phyloP scores from a whole-genome alignment of 1,140 invertebrate species.

The Gryon sp. region DNA sequence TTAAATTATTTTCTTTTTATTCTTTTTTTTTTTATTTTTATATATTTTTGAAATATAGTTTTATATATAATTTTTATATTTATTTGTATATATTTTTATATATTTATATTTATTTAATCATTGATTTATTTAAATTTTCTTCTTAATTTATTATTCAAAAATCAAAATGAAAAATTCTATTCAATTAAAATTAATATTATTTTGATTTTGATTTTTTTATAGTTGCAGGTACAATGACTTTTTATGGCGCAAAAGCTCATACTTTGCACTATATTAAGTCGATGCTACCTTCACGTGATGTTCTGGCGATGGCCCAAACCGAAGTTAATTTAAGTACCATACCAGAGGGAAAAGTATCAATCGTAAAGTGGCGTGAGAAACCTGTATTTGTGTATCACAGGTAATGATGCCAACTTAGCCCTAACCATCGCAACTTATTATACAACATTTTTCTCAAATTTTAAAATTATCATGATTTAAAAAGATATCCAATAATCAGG shows the following conservation, averaged over 20 bases:
- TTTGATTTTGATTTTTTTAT: conserved; percentile 28
- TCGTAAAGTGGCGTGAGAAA: conserved; percentile 69
- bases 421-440: background rate
- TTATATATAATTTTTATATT: no score
- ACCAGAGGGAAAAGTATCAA: conserved; percentile 61
- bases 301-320: conserved; percentile 64
- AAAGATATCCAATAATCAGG: no score
- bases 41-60: no score
- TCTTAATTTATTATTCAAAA: no score
- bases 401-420: conserved; percentile 39
- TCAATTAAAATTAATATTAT: conserved; percentile 36
- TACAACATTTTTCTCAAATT: background rate
- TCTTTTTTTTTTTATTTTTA: no score
- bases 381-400: conserved; percentile 70
- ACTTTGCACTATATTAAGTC: conserved; percentile 62
- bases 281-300: conserved; percentile 62
- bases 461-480: no score
- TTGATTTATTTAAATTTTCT: no score
- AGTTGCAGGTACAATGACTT: conserved; percentile 23
- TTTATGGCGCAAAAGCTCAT: conserved; percentile 62
- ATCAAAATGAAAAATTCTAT: conserved; percentile 6
- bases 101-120: no score
- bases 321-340: conserved; percentile 65
- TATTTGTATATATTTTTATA: no score
- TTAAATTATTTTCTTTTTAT: no score